Evolutionary conservation across 2,113 vertebrate species (phyloP), one percentile per base, ranked within the genome.

Genomic region (Sylvietta virens): DNA sequence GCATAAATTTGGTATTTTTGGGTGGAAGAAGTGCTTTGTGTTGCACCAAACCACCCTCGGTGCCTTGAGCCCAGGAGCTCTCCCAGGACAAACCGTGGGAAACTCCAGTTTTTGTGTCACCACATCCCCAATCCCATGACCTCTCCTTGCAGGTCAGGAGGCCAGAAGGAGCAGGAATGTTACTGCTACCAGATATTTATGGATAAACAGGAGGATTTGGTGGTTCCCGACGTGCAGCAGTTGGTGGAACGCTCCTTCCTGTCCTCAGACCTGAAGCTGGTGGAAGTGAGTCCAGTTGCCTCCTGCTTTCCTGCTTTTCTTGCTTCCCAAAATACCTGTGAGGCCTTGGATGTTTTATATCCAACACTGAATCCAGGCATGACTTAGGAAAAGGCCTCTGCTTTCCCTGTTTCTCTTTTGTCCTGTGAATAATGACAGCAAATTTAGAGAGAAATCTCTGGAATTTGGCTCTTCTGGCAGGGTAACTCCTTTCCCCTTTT

Each of bases 181-280:
- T 99, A 98, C 97, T 99, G 97, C 83, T 99, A 99, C 87, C 99
- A 99, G 98, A 99, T 99, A 57, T 99, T 99, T 96, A 97, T 99
- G 96, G 99, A 99, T 81, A 96, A 98, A 89, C 98, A 98, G 91
- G 98, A 98, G 97, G 97, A 97, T 53, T 95, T 99, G 96, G 97
- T 98, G 35, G 97, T 99, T 81, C 99, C 99, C 0, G 98, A 98
- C 0, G 98, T 99, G 23, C 99, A 99, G 95, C 99, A 99, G 98
- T 95, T 99, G 21, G 97, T 99, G 87, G 99, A 99, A 76, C 98
- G 98, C 62, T 99, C 99, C 47, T 99, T 99, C 96, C 97, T 98
- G 66, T 98, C 96, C 40, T 97, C 96, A 2, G 91, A 96, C 47
- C 98, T 99, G 87, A 99, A 98, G 82, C 96, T 99, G 67, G 98